These are phyloP conservation scores for Neolamprologus sp. DNA, from an alignment of 2,113 vertebrate species.

Conservation along the genomic window DNA sequence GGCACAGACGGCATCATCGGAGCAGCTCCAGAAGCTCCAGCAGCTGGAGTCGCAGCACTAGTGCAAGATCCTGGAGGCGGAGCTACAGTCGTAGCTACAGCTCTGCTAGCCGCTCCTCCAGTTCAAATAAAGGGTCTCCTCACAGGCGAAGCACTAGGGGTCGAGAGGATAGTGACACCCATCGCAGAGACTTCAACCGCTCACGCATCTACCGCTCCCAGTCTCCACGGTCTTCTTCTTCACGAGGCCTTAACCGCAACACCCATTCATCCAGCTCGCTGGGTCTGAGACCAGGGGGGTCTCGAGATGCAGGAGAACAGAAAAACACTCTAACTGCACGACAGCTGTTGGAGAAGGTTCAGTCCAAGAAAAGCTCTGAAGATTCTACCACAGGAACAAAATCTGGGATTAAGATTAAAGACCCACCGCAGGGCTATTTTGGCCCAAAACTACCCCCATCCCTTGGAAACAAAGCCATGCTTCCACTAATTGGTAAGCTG, in stretches of 20 bases:
- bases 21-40: conserved; percentile 84
- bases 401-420: conserved; percentile 87
- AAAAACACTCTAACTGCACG: conserved; percentile 87
- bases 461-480: conserved; percentile 84
- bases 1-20: conserved; percentile 72
- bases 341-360: conserved; percentile 89
- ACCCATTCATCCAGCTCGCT: conserved; percentile 54
- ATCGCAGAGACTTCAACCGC: conserved; percentile 85
- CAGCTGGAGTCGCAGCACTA: conserved; percentile 89
- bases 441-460: conserved; percentile 93
- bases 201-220: conserved; percentile 94
- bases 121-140: conserved; percentile 77
- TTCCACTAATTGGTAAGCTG: conserved; percentile 92
- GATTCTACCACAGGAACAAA: conserved; percentile 72
- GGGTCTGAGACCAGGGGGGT: conserved; percentile 37
- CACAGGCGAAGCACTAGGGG: conserved; percentile 68
- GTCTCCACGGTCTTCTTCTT: conserved; percentile 81
- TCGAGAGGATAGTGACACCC: conserved; percentile 70
- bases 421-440: conserved; percentile 96
- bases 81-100: conserved; percentile 92
- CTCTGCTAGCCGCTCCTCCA: conserved; percentile 78
- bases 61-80: conserved; percentile 84
- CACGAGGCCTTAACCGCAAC: conserved; percentile 70
- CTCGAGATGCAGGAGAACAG: conserved; percentile 78
- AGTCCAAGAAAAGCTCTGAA: conserved; percentile 80